These are phyloP conservation scores for Euzetes globulus DNA, from an alignment of 2,888 invertebrate genomes.

Conservation along the genomic window DNA sequence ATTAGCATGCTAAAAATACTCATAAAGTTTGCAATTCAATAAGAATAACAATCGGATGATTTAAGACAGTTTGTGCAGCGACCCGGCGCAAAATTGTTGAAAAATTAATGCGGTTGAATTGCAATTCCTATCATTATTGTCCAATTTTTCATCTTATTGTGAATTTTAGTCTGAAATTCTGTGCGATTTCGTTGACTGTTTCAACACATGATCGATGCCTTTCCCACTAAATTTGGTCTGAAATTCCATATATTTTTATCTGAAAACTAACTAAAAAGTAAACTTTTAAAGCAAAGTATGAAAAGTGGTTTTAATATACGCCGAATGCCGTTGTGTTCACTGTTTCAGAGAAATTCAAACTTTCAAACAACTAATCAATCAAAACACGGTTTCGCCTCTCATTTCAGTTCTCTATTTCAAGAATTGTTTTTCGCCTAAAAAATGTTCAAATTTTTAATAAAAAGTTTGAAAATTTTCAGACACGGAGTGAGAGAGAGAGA, in stretches of 20 bases:
- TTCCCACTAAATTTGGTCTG: background rate
- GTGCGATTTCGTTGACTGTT: background rate
- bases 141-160: background rate
- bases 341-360: background rate
- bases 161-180: background rate
- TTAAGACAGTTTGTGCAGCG: no score
- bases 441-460: background rate
- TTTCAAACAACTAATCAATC: conserved; percentile 1
- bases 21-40: no score
- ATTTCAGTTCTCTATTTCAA: background rate
- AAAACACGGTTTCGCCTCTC: background rate
- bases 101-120: background rate
- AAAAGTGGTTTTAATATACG: conserved; percentile 9
- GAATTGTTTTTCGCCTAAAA: background rate
- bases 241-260: conserved; percentile 12
- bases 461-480: background rate
- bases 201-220: conserved; percentile 1
- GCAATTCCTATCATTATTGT: background rate
- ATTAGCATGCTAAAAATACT: no score
- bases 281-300: background rate
- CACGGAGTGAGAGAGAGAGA: background rate
- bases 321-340: no score
- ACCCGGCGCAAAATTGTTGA: no score
- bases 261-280: background rate
- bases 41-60: no score